These are phyloP conservation scores for Drosophila tristis DNA, from an alignment of 1,140 invertebrate genomes.

Conservation along the genomic window DNA sequence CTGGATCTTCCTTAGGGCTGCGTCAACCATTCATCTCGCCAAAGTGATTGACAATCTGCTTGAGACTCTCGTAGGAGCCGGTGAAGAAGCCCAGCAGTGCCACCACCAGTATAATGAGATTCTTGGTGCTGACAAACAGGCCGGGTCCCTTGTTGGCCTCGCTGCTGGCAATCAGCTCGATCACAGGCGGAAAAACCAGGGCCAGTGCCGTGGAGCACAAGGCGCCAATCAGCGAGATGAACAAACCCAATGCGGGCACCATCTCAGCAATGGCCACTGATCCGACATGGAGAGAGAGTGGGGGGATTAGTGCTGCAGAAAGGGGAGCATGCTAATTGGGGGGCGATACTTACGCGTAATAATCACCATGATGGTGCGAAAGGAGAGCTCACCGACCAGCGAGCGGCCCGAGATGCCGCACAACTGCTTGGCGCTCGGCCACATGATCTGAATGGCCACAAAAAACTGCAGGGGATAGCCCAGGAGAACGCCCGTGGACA, in stretches of 20 bases:
- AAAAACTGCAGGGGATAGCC: constrained; percentile 94
- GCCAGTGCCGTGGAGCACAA: constrained; percentile 94
- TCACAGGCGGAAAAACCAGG: constrained; percentile 94
- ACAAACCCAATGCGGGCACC: constrained; percentile 92
- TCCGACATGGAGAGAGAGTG: neutral
- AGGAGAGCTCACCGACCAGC: constrained; percentile 86
- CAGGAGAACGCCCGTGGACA: constrained; percentile 90
- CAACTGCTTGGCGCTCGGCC: constrained; percentile 83
- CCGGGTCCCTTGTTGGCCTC: constrained; percentile 85
- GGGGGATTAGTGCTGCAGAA: neutral
- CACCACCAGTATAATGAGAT: constrained; percentile 87
- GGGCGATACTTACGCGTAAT: constrained; percentile 88
- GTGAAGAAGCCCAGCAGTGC: constrained; percentile 89
- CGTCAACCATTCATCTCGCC: constrained; percentile 41
- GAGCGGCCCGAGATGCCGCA: constrained; percentile 55
- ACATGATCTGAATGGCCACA: constrained; percentile 89
- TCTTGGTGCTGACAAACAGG: constrained; percentile 85
- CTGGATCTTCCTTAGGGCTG: too few relatives aligned
- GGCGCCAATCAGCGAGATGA: constrained; percentile 96
- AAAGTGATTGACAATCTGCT: constrained; percentile 85
- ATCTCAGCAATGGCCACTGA: constrained; percentile 91
- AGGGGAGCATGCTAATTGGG: too few relatives aligned
- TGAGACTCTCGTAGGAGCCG: constrained; percentile 90
- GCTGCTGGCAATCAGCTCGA: constrained; percentile 89
- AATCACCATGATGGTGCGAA: constrained; percentile 88